Percentiles rank a stretch among this genome's conserved stretches.
phyloP scores from a whole-genome alignment of 2,113 vertebrate species.

The Entelurus aequoreus region DNA sequence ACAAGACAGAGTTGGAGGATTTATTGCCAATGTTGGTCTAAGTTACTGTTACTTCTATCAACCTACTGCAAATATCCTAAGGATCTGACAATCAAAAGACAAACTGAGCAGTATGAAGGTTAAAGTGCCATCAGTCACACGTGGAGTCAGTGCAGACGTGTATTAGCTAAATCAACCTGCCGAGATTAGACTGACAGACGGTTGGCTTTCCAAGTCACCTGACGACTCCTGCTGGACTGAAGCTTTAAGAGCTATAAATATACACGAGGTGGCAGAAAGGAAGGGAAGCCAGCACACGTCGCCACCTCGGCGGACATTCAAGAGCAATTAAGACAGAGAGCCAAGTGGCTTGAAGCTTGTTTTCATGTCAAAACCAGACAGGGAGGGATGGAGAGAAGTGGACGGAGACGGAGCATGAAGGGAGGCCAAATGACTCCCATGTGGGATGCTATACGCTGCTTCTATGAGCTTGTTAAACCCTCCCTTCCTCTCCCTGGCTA shows the following conservation, averaged over 20 bases:
- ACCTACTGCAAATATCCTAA: no score
- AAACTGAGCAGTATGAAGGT: no score
- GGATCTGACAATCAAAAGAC: no score
- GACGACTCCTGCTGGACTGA: slow-evolving; percentile 17
- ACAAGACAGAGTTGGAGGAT: neutral
- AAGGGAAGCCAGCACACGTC: slow-evolving; percentile 23
- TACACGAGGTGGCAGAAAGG: slow-evolving; percentile 24
- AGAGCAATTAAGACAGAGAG: slow-evolving; percentile 8
- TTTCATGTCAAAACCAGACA: slow-evolving; percentile 1
- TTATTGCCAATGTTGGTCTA: no score
- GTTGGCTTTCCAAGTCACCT: slow-evolving; percentile 18
- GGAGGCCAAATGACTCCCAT: slow-evolving; percentile 22
- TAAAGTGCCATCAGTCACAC: no score
- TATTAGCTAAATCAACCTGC: slow-evolving; percentile 34
- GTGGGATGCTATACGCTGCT: slow-evolving; percentile 24
- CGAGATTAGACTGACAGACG: slow-evolving; percentile 40
- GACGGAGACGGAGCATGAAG: slow-evolving; percentile 14
- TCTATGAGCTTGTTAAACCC: slow-evolving; percentile 26
- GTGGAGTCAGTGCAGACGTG: slow-evolving; percentile 3
- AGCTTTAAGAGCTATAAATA: slow-evolving; percentile 42
- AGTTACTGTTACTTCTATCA: no score
- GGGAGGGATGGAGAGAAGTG: slow-evolving; percentile 5
- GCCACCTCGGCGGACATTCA: slow-evolving; percentile 7
- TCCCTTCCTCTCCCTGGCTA: slow-evolving; percentile 38
- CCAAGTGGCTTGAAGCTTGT: neutral